phyloP scores from a whole-genome alignment of 2,113 vertebrate genomes.

The Tonatia bakeri region DNA sequence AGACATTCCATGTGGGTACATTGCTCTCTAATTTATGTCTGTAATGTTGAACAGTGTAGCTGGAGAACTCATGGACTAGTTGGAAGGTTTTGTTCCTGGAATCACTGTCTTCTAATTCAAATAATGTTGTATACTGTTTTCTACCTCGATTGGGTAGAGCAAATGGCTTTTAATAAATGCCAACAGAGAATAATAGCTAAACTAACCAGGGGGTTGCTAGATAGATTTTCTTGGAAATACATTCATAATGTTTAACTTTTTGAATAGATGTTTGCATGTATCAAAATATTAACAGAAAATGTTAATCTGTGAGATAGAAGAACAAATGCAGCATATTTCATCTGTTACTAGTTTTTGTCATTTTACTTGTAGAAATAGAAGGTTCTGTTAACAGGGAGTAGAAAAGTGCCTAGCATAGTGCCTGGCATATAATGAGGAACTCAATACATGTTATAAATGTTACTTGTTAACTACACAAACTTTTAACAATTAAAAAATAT shows the following conservation, averaged over 20 bases:
- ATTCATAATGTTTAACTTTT: conserved; percentile 11
- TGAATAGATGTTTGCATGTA: background rate
- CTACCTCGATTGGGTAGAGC: background rate
- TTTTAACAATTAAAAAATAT: background rate
- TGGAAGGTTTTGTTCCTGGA: background rate
- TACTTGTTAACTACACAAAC: background rate
- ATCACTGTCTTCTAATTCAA: background rate
- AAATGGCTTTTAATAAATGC: conserved; percentile 21
- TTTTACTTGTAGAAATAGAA: background rate
- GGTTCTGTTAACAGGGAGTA: background rate
- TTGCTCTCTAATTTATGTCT: background rate
- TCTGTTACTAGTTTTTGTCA: background rate
- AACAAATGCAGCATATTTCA: background rate
- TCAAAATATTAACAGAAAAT: background rate
- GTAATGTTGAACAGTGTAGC: background rate
- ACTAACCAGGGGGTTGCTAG: background rate
- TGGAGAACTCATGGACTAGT: background rate
- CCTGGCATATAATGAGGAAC: background rate
- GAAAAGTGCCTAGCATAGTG: background rate
- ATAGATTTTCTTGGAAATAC: conserved; percentile 34
- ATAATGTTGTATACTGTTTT: background rate
- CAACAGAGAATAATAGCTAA: background rate
- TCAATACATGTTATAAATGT: background rate
- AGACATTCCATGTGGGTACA: background rate
- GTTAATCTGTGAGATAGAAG: background rate